A percentile compares a stretch with the other conserved stretches of the same genome.
Conservation (phyloP, 35 echinoderm and acorn worm species). For the Strongylocentrotus purpuratus region DNA sequence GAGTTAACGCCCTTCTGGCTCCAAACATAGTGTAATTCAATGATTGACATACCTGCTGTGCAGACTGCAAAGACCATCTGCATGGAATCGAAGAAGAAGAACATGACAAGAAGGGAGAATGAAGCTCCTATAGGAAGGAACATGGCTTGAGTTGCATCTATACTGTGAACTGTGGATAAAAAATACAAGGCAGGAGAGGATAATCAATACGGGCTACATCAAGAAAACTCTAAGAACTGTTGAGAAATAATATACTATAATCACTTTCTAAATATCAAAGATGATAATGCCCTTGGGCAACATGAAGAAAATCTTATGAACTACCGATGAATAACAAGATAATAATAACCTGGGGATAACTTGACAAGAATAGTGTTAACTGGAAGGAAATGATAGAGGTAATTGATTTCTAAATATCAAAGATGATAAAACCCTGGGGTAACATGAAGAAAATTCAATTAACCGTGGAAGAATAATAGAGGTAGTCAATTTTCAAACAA, state of each 20-base stretch:
- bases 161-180: constrained; percentile 77
- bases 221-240: background rate
- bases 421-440: no score
- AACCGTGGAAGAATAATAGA: no score
- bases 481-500: no score
- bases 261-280: background rate
- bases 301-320: no score
- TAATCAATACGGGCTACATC: background rate
- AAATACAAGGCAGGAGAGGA: background rate
- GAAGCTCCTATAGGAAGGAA: constrained; percentile 98
- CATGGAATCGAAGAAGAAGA: constrained; percentile 99
- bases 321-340: no score
- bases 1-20: no score
- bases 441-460: no score
- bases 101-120: constrained; percentile 93
- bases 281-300: no score
- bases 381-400: no score
- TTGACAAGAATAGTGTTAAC: no score
- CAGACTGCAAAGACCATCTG: constrained; percentile 99
- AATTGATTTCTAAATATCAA: background rate
- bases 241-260: background rate
- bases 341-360: no score
- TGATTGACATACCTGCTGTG: constrained; percentile 88
- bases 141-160: constrained; percentile 99
- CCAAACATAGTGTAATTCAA: background rate